These are phyloP conservation scores for Phrynocephalus forsythii DNA, from an alignment of 2,797 vertebrate species.

Conservation along the genomic window DNA sequence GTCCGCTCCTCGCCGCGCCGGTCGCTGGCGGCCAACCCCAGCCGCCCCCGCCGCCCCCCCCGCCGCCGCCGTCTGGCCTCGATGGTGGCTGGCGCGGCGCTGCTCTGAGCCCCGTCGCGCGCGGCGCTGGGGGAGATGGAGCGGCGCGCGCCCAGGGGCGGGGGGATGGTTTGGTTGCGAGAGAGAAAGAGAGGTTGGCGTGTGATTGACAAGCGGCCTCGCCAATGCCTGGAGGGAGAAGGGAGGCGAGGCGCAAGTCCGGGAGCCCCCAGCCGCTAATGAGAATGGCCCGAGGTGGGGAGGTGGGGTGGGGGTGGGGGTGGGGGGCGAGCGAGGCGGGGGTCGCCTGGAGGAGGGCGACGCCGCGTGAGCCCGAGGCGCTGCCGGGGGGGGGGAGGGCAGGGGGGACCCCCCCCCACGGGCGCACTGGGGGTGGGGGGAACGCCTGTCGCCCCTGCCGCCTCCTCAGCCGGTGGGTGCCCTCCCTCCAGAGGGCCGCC, in stretches of 20 bases:
- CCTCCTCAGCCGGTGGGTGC: no score
- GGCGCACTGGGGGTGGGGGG: not conserved
- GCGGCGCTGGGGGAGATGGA: constrained; percentile 18
- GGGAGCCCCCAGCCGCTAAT: constrained; percentile 78
- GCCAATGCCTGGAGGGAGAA: constrained; percentile 93
- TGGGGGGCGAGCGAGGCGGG: constrained; percentile 46
- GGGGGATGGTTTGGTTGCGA: not conserved
- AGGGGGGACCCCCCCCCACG: not conserved
- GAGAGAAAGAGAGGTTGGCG: constrained; percentile 71
- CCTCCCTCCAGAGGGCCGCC: no score
- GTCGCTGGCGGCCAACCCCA: not conserved
- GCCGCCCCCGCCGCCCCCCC: no score
- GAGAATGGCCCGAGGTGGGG: constrained; percentile 61
- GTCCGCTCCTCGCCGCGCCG: constrained; percentile 44
- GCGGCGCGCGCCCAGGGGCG: not conserved
- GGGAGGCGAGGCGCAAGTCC: constrained; percentile 76
- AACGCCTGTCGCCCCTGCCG: not conserved
- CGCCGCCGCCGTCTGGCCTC: constrained; percentile 68
- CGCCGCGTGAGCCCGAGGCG: not conserved
- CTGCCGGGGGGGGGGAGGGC: not conserved
- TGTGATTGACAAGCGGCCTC: constrained; percentile 90
- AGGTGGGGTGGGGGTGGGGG: constrained; percentile 45
- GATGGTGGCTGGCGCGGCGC: constrained; percentile 70
- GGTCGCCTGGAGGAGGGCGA: constrained; percentile 15
- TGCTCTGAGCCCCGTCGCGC: constrained; percentile 64